phyloP scores from a whole-genome alignment of 1,140 invertebrate genomes.

The Araneus ventricosus region DNA sequence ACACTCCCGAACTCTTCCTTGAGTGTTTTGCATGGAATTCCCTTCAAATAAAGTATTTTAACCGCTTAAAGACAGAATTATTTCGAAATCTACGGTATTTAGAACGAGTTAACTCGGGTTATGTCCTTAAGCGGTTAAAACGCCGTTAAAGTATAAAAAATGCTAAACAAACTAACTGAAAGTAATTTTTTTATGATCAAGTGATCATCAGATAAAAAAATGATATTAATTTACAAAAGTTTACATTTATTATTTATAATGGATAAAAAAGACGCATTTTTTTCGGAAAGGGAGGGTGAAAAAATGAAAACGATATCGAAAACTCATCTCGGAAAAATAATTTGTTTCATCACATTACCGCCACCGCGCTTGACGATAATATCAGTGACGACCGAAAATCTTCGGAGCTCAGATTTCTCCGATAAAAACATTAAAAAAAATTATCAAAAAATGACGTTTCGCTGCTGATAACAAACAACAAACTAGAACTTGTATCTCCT shows the following conservation, averaged over 20 bases:
- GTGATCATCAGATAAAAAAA: too few relatives aligned
- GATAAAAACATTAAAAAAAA: neutral
- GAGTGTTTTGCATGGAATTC: too few relatives aligned
- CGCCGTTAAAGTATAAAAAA: neutral
- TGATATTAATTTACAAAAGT: conserved; percentile 12
- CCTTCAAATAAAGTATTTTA: too few relatives aligned
- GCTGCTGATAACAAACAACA: conserved; percentile 1
- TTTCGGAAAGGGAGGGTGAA: neutral
- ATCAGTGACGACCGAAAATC: conserved; percentile 16
- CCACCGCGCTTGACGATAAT: conserved; percentile 19
- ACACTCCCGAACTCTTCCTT: too few relatives aligned
- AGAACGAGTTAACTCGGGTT: too few relatives aligned
- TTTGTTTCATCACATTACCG: conserved; percentile 41
- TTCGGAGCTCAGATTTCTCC: conserved; percentile 13
- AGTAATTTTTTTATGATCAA: too few relatives aligned
- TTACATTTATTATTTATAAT: neutral
- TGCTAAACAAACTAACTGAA: neutral
- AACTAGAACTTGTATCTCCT: conserved; percentile 10
- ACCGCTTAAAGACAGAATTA: too few relatives aligned
- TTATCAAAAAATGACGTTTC: neutral
- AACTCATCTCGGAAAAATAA: conserved; percentile 31
- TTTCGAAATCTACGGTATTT: too few relatives aligned
- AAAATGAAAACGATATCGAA: conserved; percentile 43
- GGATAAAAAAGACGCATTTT: neutral
- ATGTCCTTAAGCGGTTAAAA: too few relatives aligned